Evolutionary conservation across 2,888 invertebrate species (phyloP).

Genomic region (Drosophila sordidapex): DNA sequence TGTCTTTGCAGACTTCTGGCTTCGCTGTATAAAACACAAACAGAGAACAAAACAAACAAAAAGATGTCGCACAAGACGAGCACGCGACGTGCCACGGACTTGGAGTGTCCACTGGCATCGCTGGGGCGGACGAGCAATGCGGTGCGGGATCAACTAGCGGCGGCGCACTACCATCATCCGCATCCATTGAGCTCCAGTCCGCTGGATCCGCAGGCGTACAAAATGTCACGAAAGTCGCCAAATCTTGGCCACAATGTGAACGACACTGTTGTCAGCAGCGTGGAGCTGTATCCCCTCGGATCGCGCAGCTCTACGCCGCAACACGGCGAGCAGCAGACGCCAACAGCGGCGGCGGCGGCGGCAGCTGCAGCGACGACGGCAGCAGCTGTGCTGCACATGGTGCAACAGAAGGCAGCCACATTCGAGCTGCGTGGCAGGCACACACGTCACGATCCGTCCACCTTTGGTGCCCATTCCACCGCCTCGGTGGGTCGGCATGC

Average conservation of each 20-base stretch:
- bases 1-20: constrained; percentile 38
- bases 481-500: constrained; percentile 76
- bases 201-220: constrained; percentile 85
- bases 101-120: constrained; percentile 87
- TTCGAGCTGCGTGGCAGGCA: constrained; percentile 76
- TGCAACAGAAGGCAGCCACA: constrained; percentile 82
- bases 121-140: constrained; percentile 85
- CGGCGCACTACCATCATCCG: constrained; percentile 83
- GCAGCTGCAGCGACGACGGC: constrained; percentile 52
- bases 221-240: constrained; percentile 85
- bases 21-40: constrained; percentile 11
- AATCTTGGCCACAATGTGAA: constrained; percentile 82
- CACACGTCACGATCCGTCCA: constrained; percentile 54
- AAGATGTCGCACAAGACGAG: constrained; percentile 84
- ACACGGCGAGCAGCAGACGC: constrained; percentile 44
- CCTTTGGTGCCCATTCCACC: constrained; percentile 65
- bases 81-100: constrained; percentile 76
- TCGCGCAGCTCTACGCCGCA: constrained; percentile 63
- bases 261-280: constrained; percentile 79
- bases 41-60: not conserved
- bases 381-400: constrained; percentile 66
- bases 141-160: constrained; percentile 79
- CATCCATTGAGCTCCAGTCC: constrained; percentile 85
- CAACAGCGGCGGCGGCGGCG: constrained; percentile 23
- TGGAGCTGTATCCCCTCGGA: constrained; percentile 68